Percentiles rank a stretch among this genome's conserved stretches.
Evolutionary conservation across 1,140 invertebrate species (phyloP).

Genomic region (Andrena cerasifolii): DNA sequence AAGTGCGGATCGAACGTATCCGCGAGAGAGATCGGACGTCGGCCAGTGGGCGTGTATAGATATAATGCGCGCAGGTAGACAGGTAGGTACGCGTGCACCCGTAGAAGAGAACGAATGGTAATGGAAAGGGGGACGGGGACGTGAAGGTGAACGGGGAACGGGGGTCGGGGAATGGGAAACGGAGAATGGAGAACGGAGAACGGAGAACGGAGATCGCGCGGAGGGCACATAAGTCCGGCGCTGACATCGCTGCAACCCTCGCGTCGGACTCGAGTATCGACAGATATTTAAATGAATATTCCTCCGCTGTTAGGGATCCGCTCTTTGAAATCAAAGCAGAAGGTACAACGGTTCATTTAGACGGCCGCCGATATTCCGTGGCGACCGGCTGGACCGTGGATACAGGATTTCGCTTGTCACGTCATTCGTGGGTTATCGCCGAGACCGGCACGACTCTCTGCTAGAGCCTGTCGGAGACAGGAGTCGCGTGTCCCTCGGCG

Average conservation of each 20-base stretch:
- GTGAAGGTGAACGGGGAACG: background rate
- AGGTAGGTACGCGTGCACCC: slow-evolving; percentile 33
- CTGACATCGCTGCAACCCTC: slow-evolving; percentile 62
- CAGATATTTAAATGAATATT: slow-evolving; percentile 82
- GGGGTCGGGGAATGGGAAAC: no score
- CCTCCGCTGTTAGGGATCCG: slow-evolving; percentile 72
- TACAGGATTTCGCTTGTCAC: slow-evolving; percentile 75
- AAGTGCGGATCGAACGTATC: slow-evolving; percentile 60
- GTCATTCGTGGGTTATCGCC: slow-evolving; percentile 63
- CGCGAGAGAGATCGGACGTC: slow-evolving; percentile 64
- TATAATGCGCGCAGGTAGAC: slow-evolving; percentile 48
- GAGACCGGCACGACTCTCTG: slow-evolving; percentile 55
- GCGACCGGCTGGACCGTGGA: slow-evolving; percentile 50
- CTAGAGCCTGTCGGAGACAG: slow-evolving; percentile 39
- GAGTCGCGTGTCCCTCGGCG: slow-evolving; percentile 53
- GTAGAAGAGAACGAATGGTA: slow-evolving; percentile 16
- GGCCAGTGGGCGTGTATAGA: slow-evolving; percentile 46
- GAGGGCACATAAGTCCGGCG: slow-evolving; percentile 75
- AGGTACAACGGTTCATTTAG: slow-evolving; percentile 73
- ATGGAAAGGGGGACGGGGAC: slow-evolving; percentile 1
- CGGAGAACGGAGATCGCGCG: slow-evolving; percentile 45
- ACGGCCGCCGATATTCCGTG: slow-evolving; percentile 70
- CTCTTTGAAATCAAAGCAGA: slow-evolving; percentile 79
- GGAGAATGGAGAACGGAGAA: no score
- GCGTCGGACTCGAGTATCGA: slow-evolving; percentile 76